Evolutionary conservation across 2,113 vertebrate species (phyloP).

Genomic region (Chaetodon trifascialis): DNA sequence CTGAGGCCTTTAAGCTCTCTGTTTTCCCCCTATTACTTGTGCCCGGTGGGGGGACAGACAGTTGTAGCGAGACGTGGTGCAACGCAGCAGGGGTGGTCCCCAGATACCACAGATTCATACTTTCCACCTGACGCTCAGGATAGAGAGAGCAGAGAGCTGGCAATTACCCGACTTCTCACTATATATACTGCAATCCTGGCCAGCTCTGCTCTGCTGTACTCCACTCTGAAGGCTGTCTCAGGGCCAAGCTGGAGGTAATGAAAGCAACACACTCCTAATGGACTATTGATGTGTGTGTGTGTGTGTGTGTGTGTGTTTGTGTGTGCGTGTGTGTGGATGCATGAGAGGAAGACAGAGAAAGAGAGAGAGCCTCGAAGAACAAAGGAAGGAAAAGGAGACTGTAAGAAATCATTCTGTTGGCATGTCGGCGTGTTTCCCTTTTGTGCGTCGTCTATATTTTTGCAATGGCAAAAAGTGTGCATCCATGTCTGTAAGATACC

Average conservation of each 20-base stretch:
- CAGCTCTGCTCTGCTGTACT: conserved; percentile 63
- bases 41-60: conserved; percentile 68
- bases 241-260: conserved; percentile 79
- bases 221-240: conserved; percentile 75
- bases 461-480: conserved; percentile 40
- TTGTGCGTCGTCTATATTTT: conserved; percentile 27
- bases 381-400: conserved; percentile 57
- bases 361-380: conserved; percentile 40
- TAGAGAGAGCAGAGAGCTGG: conserved; percentile 76
- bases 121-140: conserved; percentile 75
- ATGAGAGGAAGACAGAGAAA: conserved; percentile 31
- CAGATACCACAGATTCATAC: conserved; percentile 74
- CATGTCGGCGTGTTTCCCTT: conserved; percentile 25
- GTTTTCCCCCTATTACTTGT: conserved; percentile 69
- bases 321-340: conserved; percentile 53
- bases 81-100: conserved; percentile 71
- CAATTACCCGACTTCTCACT: conserved; percentile 77
- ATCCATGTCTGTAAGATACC: conserved; percentile 43
- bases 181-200: conserved; percentile 67
- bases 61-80: conserved; percentile 62
- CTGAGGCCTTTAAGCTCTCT: conserved; percentile 70
- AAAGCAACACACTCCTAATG: conserved; percentile 80
- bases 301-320: conserved; percentile 56
- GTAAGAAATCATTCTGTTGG: conserved; percentile 58
- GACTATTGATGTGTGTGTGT: conserved; percentile 72